Evolutionary conservation across 2,888 invertebrate species (phyloP), one percentile per base, ranked within the genome.

Genomic region (Heliconius ismenius): DNA sequence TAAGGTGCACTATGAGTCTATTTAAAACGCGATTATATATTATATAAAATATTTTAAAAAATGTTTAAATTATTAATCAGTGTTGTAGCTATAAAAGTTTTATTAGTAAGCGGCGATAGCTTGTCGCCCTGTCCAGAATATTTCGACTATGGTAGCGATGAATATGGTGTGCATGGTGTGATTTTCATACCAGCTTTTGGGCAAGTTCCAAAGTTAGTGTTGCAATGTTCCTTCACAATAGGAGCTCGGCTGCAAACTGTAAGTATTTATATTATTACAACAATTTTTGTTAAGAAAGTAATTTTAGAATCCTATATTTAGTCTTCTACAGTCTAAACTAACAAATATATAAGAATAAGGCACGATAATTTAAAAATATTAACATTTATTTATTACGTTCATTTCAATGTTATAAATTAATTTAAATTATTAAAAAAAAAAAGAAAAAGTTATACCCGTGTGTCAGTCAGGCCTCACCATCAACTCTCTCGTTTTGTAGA

Each of bases 111-210:
- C 79, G 83, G 86, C 58, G 88, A 89, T 76, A 84, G 84, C 78
- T 79, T 83, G 39, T 90, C 91, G 2, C 92, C 92, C 1, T 92
- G 92, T 70, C 91, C 92, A 9, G 83, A 85, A 39, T 80, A 87
- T 70, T 92, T 92, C 85, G 85, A 87, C 21, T 92, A 89, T 77
- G 85, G 83, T 75, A 83, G 79, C 81, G 89, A 92, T 78, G 86
- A 86, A 2, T 81, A 76, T 11, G 82, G 85, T 54, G 80, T 89
- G 43, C 86, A 87, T 75, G 92, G 92, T 9, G 78, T 85, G 65
- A 86, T 92, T 32, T 83, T 82, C 21, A 79, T 92, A 49, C 85
- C 81, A 73, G 85, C 88, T 3, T 82, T 79, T 58, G 86, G 84
- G n/a, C 82, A 83, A 65, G 87, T 89, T 72, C 79, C 85, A 21